Evolutionary conservation across 2,797 vertebrate species (phyloP).

Genomic region (Rhodeus uyekii): DNA sequence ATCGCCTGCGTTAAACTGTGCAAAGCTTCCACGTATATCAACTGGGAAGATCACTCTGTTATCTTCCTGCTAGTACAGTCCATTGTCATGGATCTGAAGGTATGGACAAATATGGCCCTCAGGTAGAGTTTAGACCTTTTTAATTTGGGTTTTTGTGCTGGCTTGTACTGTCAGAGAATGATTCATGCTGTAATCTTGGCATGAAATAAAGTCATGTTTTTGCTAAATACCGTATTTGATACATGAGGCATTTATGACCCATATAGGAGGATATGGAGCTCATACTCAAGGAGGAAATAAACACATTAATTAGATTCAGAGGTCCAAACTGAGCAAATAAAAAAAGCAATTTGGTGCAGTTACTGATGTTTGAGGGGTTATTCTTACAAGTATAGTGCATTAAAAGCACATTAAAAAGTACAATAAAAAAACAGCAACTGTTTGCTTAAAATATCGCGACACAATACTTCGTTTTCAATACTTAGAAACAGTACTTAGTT

Average conservation of each 20-base stretch:
- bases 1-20: conserved; percentile 95
- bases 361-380: too few species aligned
- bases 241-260: not conserved
- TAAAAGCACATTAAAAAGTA: too few species aligned
- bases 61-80: conserved; percentile 95
- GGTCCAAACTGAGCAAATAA: not conserved
- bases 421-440: too few species aligned
- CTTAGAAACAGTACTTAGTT: too few species aligned
- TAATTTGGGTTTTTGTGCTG: not conserved
- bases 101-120: conserved; percentile 60
- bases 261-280: not conserved
- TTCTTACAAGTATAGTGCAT: too few species aligned
- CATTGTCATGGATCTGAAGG: conserved; percentile 95
- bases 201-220: not conserved
- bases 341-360: too few species aligned
- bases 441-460: too few species aligned
- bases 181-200: not conserved
- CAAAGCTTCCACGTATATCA: conserved; percentile 96
- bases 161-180: not conserved
- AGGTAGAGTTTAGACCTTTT: not conserved
- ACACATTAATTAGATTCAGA: not conserved
- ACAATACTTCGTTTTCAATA: too few species aligned
- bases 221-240: not conserved
- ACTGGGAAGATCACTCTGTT: conserved; percentile 96
- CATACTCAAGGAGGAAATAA: not conserved